phyloP scores from a whole-genome alignment of 2,113 vertebrate species.

The Addax nasomaculatus region DNA sequence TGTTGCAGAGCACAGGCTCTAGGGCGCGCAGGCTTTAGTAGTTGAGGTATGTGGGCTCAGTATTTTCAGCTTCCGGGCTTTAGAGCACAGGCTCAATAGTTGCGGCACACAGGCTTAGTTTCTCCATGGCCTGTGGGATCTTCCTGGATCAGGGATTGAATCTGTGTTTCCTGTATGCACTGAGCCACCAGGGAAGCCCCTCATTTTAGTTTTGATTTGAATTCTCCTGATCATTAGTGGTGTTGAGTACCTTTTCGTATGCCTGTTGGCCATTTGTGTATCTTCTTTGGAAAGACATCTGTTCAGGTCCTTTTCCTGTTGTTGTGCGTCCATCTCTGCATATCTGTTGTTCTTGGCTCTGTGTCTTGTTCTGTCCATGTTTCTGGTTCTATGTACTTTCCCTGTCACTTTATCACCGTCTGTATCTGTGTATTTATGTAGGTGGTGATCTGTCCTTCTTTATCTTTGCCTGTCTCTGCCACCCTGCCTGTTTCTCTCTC shows the following conservation, averaged over 20 bases:
- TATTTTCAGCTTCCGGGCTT: neutral
- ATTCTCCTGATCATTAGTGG: neutral
- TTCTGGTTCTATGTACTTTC: neutral
- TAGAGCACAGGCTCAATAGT: neutral
- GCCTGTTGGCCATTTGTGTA: neutral
- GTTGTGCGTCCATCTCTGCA: neutral
- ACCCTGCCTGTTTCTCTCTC: neutral
- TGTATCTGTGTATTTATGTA: neutral
- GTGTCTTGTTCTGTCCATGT: neutral
- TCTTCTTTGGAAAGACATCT: neutral
- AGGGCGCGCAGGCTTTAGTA: neutral
- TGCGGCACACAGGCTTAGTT: neutral
- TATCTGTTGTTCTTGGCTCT: neutral
- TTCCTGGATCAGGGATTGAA: neutral
- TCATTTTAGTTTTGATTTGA: neutral
- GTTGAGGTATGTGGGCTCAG: neutral
- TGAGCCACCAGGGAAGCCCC: neutral
- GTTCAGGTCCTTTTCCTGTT: neutral
- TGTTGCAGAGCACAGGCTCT: neutral
- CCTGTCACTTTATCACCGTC: neutral
- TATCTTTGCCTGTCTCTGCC: neutral
- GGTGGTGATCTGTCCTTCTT: neutral
- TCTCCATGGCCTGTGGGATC: neutral
- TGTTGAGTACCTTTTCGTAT: neutral
- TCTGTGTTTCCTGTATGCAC: neutral